Base-by-base conservation (phyloP, 1,140 invertebrate genomes). In the Dolichoris vasculosae region DNA sequence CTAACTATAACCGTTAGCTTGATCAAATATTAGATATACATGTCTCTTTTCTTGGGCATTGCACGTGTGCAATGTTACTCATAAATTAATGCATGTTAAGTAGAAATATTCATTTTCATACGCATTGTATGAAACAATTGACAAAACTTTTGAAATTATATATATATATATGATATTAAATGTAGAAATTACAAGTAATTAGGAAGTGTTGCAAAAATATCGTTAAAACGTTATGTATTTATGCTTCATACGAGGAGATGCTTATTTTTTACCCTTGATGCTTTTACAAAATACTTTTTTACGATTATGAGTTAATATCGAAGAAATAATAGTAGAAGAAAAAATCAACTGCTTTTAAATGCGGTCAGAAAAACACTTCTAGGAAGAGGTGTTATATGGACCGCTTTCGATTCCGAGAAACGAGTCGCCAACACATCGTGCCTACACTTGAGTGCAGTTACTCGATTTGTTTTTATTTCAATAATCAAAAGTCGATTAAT, bases 1-100 rank as follows among this genome's bases (percentile, higher is more conserved):
- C 67, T 71, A 76, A 69, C 67, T 26, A 67, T 20, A 67, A 85
- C 78, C 84, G 78, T 85, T 82, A 67, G 55, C 84, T 76, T 71
- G 67, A 81, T 85, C 82, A 81, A 69, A 82, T 85, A 82, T 80
- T 77, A 13, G 20, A 17, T 46, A n/a, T n/a, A 7, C 75, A n/a
- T 38, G 23, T 63, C 46, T 8, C n/a, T 2, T 67, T 26, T 20
- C 55, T 64, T n/a, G n/a, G 23, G 35, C 59, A n/a, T 3, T 13
- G 20, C 55, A 59, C 55, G 55, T 59, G 55, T 26, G 23, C 55
- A 59, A 59, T 59, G 55, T 59, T 2, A 2, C 9, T 20, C 2
- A 17, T 17, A 17, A 59, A 59, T 59, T 59, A 20, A 59, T 26
- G 55, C 55, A 26, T 59, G 20, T 26, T 59, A 26, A 9, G 4